These are phyloP conservation scores for Arion vulgaris DNA, from an alignment of 1,140 invertebrate species.

Conservation along the genomic window DNA sequence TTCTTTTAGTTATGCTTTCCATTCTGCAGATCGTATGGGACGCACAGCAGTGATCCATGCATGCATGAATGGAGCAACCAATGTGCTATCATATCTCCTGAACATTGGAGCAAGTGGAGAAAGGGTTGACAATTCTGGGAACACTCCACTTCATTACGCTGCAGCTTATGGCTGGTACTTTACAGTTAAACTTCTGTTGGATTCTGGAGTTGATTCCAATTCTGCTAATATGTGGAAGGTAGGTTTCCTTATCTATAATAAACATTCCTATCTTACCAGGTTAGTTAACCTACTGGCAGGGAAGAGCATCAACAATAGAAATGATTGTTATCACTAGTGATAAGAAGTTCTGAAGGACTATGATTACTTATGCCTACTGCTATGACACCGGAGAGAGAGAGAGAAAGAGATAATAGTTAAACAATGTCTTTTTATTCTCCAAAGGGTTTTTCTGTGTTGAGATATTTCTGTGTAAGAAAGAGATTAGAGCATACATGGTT, in stretches of 20 bases:
- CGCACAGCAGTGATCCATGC: constrained; percentile 75
- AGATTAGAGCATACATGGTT: too few relatives aligned
- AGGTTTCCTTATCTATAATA: constrained; percentile 26
- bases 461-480: too few relatives aligned
- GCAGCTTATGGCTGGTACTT: constrained; percentile 78
- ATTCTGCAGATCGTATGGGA: constrained; percentile 72
- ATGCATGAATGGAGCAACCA: constrained; percentile 77
- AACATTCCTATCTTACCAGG: too few relatives aligned
- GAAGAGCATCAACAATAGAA: too few relatives aligned
- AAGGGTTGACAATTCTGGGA: constrained; percentile 79
- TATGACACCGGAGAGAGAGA: too few relatives aligned
- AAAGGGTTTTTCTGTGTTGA: too few relatives aligned
- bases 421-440: too few relatives aligned
- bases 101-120: constrained; percentile 79
- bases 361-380: too few relatives aligned
- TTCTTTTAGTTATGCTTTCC: constrained; percentile 1
- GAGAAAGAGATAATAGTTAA: too few relatives aligned
- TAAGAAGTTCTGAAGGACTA: too few relatives aligned
- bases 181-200: constrained; percentile 73
- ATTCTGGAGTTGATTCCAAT: constrained; percentile 72
- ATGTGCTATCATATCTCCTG: constrained; percentile 75
- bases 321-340: too few relatives aligned
- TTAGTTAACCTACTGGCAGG: too few relatives aligned
- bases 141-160: constrained; percentile 87
- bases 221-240: constrained; percentile 75